Evolutionary conservation across 2,888 invertebrate genomes (phyloP).

Genomic region (Neoaliturus tenellus): DNA sequence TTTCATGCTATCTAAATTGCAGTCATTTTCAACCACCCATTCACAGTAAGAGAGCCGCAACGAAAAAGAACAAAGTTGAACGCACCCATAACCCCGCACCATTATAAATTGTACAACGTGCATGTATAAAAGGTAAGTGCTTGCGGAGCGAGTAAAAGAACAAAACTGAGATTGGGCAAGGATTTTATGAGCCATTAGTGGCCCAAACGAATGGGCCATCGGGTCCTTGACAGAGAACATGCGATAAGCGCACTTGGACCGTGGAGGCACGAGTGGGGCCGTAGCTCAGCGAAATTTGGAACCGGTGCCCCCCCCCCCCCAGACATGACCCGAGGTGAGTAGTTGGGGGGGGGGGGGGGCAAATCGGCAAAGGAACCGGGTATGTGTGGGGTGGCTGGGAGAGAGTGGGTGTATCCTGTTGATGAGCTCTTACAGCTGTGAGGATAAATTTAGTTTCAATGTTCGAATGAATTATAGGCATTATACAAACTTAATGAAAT

Average conservation of each 20-base stretch:
- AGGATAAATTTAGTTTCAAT: too few species aligned
- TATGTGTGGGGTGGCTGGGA: too few species aligned
- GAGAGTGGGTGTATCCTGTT: too few species aligned
- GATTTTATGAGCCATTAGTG: slow-evolving; percentile 52
- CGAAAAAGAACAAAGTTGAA: slow-evolving; percentile 31
- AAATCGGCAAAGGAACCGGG: background rate
- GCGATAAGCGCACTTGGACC: slow-evolving; percentile 43
- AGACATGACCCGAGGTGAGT: too few species aligned
- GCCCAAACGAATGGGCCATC: slow-evolving; percentile 43
- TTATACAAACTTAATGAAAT: too few species aligned
- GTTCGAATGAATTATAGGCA: too few species aligned
- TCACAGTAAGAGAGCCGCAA: background rate
- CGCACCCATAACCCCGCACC: slow-evolving; percentile 26
- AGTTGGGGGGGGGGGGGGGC: background rate
- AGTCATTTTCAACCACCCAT: background rate
- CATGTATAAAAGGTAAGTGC: slow-evolving; percentile 43
- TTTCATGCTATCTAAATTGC: too few species aligned
- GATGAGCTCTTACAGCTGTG: too few species aligned
- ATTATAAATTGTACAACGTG: slow-evolving; percentile 38
- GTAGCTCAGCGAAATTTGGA: slow-evolving; percentile 27
- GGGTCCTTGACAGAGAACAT: background rate
- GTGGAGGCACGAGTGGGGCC: slow-evolving; percentile 2
- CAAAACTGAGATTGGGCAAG: slow-evolving; percentile 43
- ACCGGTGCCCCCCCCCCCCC: background rate
- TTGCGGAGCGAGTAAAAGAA: slow-evolving; percentile 43